Conservation (phyloP, 2,888 invertebrate species). For the Eueremaeus valkanovi region DNA sequence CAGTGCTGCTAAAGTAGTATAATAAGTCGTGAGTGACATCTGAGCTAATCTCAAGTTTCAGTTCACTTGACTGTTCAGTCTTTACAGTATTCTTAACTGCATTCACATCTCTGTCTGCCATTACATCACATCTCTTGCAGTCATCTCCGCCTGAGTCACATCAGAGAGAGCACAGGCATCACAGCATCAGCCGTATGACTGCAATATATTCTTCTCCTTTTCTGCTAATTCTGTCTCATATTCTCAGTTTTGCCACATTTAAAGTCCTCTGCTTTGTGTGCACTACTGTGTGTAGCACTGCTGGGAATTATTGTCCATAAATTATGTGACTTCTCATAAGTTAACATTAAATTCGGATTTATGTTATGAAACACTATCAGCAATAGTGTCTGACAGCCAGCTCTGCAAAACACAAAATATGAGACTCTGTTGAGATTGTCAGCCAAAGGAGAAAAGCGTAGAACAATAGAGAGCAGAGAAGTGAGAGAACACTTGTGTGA, state of each 20-base stretch:
- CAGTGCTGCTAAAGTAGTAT: not conserved
- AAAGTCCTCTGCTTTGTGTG: not conserved
- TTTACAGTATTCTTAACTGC: constrained; percentile 15
- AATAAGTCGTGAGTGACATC: constrained; percentile 24
- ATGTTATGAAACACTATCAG: constrained; percentile 2
- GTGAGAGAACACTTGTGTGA: constrained; percentile 28
- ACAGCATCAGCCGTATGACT: not conserved
- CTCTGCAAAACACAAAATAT: not conserved
- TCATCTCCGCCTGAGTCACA: not conserved
- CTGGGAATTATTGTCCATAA: constrained; percentile 27
- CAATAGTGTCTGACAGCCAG: constrained; percentile 1
- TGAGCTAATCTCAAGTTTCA: constrained; percentile 27
- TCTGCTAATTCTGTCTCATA: not conserved
- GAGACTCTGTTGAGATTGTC: constrained; percentile 30
- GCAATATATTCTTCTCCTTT: not conserved
- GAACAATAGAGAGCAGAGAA: not conserved
- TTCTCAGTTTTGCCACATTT: not conserved
- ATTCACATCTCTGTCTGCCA: not conserved
- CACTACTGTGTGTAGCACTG: not conserved
- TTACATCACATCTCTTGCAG: constrained; percentile 6
- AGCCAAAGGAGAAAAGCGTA: constrained; percentile 1
- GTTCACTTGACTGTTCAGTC: no score
- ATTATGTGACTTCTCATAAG: constrained; percentile 23
- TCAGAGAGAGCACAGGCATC: not conserved
- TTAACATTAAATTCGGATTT: constrained; percentile 19